These are phyloP conservation scores for Phasianus colchicus DNA, from an alignment of 2,113 vertebrate species.

Conservation along the genomic window DNA sequence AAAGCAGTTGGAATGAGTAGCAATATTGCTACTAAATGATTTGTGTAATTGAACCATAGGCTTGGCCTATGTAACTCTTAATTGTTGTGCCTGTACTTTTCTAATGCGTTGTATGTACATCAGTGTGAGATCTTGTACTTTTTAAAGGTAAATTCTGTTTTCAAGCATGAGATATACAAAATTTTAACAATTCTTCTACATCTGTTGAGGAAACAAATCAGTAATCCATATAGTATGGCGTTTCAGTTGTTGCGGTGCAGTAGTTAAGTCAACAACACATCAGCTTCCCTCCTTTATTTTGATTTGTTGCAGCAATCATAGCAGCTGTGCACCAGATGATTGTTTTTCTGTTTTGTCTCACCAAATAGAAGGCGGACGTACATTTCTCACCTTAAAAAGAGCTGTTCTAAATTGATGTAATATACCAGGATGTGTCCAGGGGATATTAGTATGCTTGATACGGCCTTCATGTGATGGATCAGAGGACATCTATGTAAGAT, in stretches of 20 bases:
- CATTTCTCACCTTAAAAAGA: not conserved
- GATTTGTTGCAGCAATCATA: not conserved
- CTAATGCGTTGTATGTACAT: not conserved
- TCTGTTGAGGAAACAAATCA: not conserved
- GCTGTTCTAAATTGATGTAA: not conserved
- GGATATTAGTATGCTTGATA: not conserved
- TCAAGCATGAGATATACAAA: not conserved
- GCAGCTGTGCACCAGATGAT: not conserved
- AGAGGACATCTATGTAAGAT: not conserved
- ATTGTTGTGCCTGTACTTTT: not conserved
- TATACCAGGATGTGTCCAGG: not conserved
- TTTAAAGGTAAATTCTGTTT: not conserved
- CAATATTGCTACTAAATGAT: not conserved
- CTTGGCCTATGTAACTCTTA: not conserved
- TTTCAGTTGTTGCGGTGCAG: not conserved
- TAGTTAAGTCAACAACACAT: not conserved
- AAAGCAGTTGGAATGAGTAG: not conserved
- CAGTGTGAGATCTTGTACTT: not conserved
- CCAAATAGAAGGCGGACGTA: not conserved
- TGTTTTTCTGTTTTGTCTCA: not conserved
- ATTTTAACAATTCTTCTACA: not conserved
- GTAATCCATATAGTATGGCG: not conserved
- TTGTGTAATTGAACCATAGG: not conserved
- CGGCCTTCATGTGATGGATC: not conserved
- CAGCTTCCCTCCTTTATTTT: not conserved